Conservation (phyloP, 1,140 invertebrate genomes). For the Atta cephalotes region DNA sequence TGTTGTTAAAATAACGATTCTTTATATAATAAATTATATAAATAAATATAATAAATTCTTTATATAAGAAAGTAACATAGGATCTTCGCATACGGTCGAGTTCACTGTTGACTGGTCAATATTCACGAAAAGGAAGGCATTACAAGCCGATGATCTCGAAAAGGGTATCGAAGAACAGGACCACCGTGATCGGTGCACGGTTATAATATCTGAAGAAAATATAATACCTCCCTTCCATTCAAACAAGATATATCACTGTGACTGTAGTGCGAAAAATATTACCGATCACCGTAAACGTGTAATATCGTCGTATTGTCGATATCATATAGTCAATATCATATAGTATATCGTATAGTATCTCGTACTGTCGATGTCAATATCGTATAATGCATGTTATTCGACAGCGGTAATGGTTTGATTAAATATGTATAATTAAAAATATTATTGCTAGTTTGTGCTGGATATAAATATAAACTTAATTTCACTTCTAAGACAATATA, state of each 20-base stretch:
- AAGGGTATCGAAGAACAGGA: conserved; percentile 82
- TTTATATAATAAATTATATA: too few relatives aligned
- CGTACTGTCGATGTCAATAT: conserved; percentile 77
- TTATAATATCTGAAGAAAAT: conserved; percentile 85
- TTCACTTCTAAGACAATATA: neutral
- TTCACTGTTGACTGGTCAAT: conserved; percentile 83
- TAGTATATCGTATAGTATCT: conserved; percentile 82
- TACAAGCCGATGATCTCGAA: conserved; percentile 84
- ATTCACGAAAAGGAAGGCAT: conserved; percentile 85
- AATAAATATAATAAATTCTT: neutral
- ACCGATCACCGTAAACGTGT: conserved; percentile 78
- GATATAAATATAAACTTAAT: neutral
- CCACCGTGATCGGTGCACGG: conserved; percentile 82
- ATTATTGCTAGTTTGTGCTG: neutral
- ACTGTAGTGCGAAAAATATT: conserved; percentile 45
- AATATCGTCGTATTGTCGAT: conserved; percentile 82
- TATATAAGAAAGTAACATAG: neutral
- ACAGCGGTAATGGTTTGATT: neutral
- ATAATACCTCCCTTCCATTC: conserved; percentile 78
- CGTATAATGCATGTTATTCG: conserved; percentile 52
- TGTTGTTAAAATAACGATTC: neutral
- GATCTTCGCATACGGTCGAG: conserved; percentile 65
- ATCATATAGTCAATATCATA: conserved; percentile 67
- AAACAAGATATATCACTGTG: conserved; percentile 57
- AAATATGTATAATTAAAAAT: neutral